Evolutionary conservation across 2,797 vertebrate genomes (phyloP).

Genomic region (Tachyglossus aculeatus): DNA sequence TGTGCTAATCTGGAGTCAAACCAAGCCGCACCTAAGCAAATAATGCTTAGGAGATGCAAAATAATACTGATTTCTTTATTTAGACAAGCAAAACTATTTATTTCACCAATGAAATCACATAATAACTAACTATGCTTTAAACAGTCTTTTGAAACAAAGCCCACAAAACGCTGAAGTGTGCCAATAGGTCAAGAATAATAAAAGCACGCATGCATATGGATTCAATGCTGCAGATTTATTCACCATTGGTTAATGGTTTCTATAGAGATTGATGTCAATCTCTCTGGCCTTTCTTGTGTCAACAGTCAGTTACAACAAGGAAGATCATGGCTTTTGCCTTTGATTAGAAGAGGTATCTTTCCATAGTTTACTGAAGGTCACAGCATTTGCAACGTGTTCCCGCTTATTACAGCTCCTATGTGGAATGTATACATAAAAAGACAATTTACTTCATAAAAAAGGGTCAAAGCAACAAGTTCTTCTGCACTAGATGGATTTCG

Average conservation of each 20-base stretch:
- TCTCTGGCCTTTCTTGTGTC: constrained; percentile 85
- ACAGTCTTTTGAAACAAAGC: constrained; percentile 78
- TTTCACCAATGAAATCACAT: constrained; percentile 75
- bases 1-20: constrained; percentile 76
- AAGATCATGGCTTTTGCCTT: constrained; percentile 82
- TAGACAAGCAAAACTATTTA: constrained; percentile 78
- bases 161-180: constrained; percentile 77
- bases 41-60: constrained; percentile 75
- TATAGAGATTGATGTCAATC: constrained; percentile 84
- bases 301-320: constrained; percentile 81
- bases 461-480: constrained; percentile 45
- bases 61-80: constrained; percentile 79
- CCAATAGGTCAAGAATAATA: constrained; percentile 79
- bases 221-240: constrained; percentile 80
- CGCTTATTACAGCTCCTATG: constrained; percentile 74
- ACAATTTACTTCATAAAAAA: constrained; percentile 64
- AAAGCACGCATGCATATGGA: constrained; percentile 82
- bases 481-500: constrained; percentile 35
- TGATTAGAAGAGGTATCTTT: constrained; percentile 83
- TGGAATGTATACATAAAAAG: constrained; percentile 69
- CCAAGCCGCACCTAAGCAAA: constrained; percentile 81
- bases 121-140: constrained; percentile 77
- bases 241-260: constrained; percentile 79
- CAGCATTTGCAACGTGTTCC: constrained; percentile 72
- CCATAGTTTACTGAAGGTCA: constrained; percentile 84